Evolutionary conservation across 2,797 vertebrate species (phyloP).

Genomic region (Sternarchorhynchus goeldii): DNA sequence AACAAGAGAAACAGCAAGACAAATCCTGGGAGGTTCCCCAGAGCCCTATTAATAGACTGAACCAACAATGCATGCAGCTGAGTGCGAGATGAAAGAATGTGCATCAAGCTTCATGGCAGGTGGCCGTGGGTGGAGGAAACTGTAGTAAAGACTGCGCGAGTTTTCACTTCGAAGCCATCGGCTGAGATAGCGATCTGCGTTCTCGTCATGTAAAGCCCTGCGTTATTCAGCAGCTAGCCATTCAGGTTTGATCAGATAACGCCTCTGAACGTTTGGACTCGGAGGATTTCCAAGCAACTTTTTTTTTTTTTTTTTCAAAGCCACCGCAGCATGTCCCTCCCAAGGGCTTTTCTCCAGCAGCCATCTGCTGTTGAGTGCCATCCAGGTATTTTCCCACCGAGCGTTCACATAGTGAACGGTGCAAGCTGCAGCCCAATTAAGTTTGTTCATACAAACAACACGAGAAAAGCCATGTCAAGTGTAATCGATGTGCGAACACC

Average conservation of each 20-base stretch:
- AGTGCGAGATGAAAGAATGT: slow-evolving; percentile 67
- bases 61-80: slow-evolving; percentile 67
- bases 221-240: slow-evolving; percentile 8
- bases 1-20: slow-evolving; percentile 64
- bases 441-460: not conserved
- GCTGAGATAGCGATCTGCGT: slow-evolving; percentile 6
- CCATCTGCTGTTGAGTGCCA: slow-evolving; percentile 21
- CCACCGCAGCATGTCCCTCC: slow-evolving; percentile 40
- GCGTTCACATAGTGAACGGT: slow-evolving; percentile 9
- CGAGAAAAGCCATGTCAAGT: no score
- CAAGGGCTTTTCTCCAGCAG: slow-evolving; percentile 21
- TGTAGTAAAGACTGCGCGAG: slow-evolving; percentile 9
- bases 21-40: slow-evolving; percentile 72
- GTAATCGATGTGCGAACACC: not conserved
- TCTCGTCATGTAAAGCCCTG: slow-evolving; percentile 29
- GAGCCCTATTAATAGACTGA: slow-evolving; percentile 70
- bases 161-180: slow-evolving; percentile 11
- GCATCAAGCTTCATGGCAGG: slow-evolving; percentile 58
- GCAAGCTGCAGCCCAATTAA: not conserved
- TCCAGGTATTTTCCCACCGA: slow-evolving; percentile 47
- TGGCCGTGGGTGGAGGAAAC: slow-evolving; percentile 19
- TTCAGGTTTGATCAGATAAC: slow-evolving; percentile 45
- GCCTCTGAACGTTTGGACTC: not conserved
- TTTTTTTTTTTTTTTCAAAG: slow-evolving; percentile 25
- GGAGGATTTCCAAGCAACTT: slow-evolving; percentile 11